phyloP scores from a whole-genome alignment of 1,140 invertebrate species.

The Pseudomyrmex concolor region DNA sequence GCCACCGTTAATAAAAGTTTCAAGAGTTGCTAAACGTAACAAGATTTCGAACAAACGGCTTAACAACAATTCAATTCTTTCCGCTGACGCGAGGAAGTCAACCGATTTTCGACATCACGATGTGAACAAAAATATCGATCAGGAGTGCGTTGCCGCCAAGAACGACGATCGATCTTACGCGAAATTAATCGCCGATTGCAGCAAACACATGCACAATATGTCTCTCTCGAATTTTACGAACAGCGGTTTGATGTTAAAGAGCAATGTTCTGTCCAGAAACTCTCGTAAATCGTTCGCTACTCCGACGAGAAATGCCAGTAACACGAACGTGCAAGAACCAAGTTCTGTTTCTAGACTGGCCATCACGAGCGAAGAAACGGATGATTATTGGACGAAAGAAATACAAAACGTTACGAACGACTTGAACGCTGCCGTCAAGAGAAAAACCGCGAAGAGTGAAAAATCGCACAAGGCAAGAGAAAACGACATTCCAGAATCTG shows the following conservation, averaged over 20 bases:
- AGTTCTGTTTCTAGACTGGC: background rate
- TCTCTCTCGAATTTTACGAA: background rate
- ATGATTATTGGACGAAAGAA: conserved; percentile 33
- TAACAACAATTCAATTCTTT: background rate
- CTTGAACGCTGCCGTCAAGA: conserved; percentile 25
- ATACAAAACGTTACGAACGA: conserved; percentile 56
- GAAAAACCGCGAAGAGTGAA: background rate
- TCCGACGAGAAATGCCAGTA: background rate
- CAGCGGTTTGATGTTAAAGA: background rate
- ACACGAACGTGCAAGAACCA: background rate
- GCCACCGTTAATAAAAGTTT: background rate
- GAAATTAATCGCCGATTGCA: conserved; percentile 66
- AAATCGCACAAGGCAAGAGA: background rate
- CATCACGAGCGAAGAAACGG: background rate
- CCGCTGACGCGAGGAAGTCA: background rate
- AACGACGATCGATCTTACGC: conserved; percentile 62
- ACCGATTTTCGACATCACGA: background rate
- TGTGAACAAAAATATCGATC: background rate
- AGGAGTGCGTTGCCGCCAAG: background rate
- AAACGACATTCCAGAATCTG: background rate
- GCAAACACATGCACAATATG: conserved; percentile 40
- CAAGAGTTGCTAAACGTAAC: background rate
- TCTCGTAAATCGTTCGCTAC: background rate
- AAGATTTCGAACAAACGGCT: background rate
- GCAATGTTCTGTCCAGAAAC: background rate